Conservation (phyloP, 2,797 vertebrate species). For the Mus spretus region DNA sequence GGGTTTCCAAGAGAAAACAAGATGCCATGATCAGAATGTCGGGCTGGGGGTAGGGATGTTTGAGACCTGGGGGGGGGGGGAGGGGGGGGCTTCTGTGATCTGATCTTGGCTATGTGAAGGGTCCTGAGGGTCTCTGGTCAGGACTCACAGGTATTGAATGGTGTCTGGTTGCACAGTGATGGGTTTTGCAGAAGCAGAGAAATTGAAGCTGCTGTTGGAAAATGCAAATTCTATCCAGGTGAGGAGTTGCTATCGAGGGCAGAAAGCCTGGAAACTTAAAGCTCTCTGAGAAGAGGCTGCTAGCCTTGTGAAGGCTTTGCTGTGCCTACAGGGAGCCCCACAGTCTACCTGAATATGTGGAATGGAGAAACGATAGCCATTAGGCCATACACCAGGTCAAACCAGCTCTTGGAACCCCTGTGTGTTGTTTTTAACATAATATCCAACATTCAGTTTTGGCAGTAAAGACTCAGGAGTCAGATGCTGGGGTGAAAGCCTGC, state of each 20-base stretch:
- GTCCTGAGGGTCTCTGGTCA: not conserved
- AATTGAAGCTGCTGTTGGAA: not conserved
- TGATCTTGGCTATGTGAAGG: not conserved
- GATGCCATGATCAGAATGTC: conserved; percentile 60
- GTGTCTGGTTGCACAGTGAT: not conserved
- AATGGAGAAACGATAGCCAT: not conserved
- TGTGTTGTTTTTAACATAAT: not conserved
- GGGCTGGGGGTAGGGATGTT: conserved; percentile 13
- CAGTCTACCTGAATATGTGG: not conserved
- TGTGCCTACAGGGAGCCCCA: not conserved
- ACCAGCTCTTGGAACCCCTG: not conserved
- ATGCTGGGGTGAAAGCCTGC: not conserved
- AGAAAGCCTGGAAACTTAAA: not conserved
- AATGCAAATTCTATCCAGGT: rapidly evolving
- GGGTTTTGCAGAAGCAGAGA: not conserved
- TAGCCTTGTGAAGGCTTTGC: not conserved
- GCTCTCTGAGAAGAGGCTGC: not conserved
- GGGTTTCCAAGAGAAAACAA: conserved; percentile 85
- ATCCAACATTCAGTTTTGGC: not conserved
- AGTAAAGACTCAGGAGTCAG: not conserved
- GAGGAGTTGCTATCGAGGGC: not conserved
- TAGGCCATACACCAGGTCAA: rapidly evolving
- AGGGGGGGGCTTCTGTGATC: not conserved
- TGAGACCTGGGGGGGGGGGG: conserved; percentile 56
- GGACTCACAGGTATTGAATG: not conserved